Evolutionary conservation across 2,888 invertebrate genomes (phyloP), one percentile per base, ranked within the genome.

Genomic region (Drosophila picticornis): DNA sequence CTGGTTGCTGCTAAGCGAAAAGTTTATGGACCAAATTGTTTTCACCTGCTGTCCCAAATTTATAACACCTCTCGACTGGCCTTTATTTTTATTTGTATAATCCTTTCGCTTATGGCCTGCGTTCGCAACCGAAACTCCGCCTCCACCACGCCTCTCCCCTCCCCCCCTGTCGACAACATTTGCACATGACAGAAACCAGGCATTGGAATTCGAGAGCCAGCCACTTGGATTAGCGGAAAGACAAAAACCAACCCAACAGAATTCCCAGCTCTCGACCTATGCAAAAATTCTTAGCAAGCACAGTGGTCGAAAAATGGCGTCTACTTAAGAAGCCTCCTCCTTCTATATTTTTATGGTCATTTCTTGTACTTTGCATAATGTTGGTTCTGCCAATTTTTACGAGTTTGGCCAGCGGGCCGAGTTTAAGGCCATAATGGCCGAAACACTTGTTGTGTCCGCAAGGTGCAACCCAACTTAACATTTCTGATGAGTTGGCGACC

Each of bases 21-120:
- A 90, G 83, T 87, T 87, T 90, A 87, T 90, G 90, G 77, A 84
- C 77, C 83, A 89, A 87, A 87, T 90, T 87, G 87, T 90, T 87
- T 89, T 87, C 87, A 87, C 87, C 87, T 87, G 87, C 85, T 87
- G 90, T 87, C 90, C 79, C 78, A 80, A 87, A 87, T 90, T 87
- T 87, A 90, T 89, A 87, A 80, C 83, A 86, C 84, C 88, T 85
- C 74, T 67, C 59, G 69, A 68, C 75, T 67, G 62, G 72, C 56
- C 70, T 74, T 83, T 84, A 89, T 90, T 87, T 86, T 87, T 87
- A 87, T 87, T 87, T 87, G 90, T 90, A 90, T 90, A 87, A 87
- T 87, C 87, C 90, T 90, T 87, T 87, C 79, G 80, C 74, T 83
- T 83, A 76, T 80, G 70, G 64, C 72, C 70, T 67, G 70, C 65